A percentile compares a stretch with the other conserved stretches of the same genome.
phyloP scores from a whole-genome alignment of 2,797 vertebrate genomes.

The Muraenolepis orangiensis region DNA sequence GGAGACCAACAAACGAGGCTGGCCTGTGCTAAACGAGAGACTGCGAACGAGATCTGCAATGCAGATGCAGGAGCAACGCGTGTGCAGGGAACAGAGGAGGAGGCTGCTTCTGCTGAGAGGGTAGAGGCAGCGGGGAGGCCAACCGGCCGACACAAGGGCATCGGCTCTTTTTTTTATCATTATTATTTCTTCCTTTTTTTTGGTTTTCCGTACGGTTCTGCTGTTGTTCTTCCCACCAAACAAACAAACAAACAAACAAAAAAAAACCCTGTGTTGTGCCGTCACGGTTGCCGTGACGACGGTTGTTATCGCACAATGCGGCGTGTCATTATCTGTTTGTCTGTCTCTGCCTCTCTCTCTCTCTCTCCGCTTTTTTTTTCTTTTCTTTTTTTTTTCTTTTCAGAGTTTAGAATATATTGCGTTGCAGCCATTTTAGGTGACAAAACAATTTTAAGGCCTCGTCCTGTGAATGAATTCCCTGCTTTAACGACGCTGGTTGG shows the following conservation, averaged over 20 bases:
- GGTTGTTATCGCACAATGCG: neutral
- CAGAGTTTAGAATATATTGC: neutral
- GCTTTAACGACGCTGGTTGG: neutral
- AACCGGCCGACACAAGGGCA: neutral
- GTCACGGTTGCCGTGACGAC: conserved; percentile 8
- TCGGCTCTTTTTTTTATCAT: neutral
- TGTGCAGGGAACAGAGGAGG: conserved; percentile 9
- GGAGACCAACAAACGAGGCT: conserved; percentile 11
- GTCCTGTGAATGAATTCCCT: neutral
- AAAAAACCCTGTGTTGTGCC: neutral
- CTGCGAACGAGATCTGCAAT: conserved; percentile 44
- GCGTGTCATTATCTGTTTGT: conserved; percentile 10
- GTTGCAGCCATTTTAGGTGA: neutral
- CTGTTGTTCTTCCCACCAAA: neutral
- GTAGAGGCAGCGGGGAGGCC: neutral
- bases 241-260: neutral
- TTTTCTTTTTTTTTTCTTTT: too few relatives aligned
- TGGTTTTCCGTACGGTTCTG: neutral
- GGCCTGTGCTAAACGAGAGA: neutral
- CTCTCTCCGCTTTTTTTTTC: neutral
- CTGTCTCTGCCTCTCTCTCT: neutral
- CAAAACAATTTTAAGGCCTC: neutral
- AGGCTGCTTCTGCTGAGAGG: neutral
- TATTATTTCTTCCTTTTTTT: too few relatives aligned
- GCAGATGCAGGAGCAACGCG: conserved; percentile 38